phyloP scores from a whole-genome alignment of 2,797 vertebrate genomes.

The Synanceia verrucosa region DNA sequence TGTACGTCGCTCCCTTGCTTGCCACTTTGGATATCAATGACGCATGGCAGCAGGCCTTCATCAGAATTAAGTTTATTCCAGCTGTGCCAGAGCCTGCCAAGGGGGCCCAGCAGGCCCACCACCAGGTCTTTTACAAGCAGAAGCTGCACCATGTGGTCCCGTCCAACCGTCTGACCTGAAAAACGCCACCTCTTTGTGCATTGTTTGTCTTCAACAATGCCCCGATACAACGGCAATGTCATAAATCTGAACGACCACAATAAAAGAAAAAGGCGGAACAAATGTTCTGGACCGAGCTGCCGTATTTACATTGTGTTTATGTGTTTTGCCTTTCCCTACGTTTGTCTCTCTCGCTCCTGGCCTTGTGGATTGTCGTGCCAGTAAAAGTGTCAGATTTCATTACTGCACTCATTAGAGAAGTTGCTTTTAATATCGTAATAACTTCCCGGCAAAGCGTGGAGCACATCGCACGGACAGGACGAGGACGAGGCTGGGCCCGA shows the following conservation, averaged over 20 bases:
- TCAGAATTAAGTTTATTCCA: conserved; percentile 50
- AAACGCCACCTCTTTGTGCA: conserved; percentile 63
- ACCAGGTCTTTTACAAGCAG: conserved; percentile 50
- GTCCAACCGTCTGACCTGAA: conserved; percentile 41
- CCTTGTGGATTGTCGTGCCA: conserved; percentile 53
- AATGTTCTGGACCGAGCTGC: conserved; percentile 17
- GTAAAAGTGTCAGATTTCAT: conserved; percentile 82
- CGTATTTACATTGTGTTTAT: conserved; percentile 52
- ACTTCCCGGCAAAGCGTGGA: conserved; percentile 71
- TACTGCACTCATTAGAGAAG: conserved; percentile 75
- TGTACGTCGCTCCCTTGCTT: conserved; percentile 51
- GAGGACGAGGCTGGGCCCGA: conserved; percentile 20
- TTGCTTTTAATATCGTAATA: conserved; percentile 72
- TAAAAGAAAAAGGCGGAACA: conserved; percentile 39
- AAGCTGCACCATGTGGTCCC: conserved; percentile 40
- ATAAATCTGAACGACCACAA: conserved; percentile 46
- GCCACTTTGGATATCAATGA: conserved; percentile 50
- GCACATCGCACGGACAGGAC: conserved; percentile 35
- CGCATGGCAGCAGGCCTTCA: conserved; percentile 44
- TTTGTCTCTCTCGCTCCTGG: conserved; percentile 23
- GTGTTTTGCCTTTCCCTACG: conserved; percentile 28
- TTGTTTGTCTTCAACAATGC: conserved; percentile 69
- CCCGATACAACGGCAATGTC: conserved; percentile 41
- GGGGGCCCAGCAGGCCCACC: conserved; percentile 40
- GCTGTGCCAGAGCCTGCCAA: conserved; percentile 41